Conservation (phyloP, 2,888 invertebrate species). For the Drosophila pseudotakahashii region DNA sequence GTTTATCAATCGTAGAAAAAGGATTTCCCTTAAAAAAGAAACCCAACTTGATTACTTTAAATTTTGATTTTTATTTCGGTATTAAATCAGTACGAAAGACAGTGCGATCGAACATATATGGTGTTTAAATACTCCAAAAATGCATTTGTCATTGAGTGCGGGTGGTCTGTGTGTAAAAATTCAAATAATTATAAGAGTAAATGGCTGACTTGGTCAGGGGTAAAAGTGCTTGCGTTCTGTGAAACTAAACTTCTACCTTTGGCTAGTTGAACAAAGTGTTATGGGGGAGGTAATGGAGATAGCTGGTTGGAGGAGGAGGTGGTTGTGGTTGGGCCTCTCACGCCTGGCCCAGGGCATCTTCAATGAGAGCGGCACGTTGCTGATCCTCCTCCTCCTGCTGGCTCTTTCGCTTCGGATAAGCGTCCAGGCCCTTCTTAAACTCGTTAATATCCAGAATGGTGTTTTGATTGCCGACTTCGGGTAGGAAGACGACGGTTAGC, state of each 20-base stretch:
- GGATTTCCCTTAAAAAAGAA: neutral
- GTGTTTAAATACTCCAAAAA: constrained; percentile 1
- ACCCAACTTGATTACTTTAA: constrained; percentile 1
- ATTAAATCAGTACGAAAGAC: constrained; percentile 27
- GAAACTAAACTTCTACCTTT: constrained; percentile 25
- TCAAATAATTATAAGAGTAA: neutral
- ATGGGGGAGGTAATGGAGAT: constrained; percentile 1
- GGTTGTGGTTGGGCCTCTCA: constrained; percentile 22
- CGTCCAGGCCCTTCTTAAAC: constrained; percentile 78
- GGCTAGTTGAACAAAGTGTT: constrained; percentile 13
- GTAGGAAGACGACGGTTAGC: constrained; percentile 70
- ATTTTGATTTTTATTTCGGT: constrained; percentile 30
- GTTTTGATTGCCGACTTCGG: constrained; percentile 71
- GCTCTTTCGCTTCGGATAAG: constrained; percentile 78
- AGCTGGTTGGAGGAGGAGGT: neutral
- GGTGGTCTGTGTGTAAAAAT: neutral
- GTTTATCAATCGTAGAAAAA: too few relatives aligned
- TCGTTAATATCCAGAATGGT: constrained; percentile 78
- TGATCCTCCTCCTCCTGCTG: constrained; percentile 48
- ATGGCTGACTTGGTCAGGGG: constrained; percentile 23
- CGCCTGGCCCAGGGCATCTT: constrained; percentile 42
- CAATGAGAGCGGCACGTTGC: constrained; percentile 23
- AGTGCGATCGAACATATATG: neutral
- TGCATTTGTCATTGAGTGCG: constrained; percentile 26
- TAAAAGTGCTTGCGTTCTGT: neutral